Evolutionary conservation across 2,113 vertebrate genomes (phyloP).

Genomic region (Suricata suricatta): DNA sequence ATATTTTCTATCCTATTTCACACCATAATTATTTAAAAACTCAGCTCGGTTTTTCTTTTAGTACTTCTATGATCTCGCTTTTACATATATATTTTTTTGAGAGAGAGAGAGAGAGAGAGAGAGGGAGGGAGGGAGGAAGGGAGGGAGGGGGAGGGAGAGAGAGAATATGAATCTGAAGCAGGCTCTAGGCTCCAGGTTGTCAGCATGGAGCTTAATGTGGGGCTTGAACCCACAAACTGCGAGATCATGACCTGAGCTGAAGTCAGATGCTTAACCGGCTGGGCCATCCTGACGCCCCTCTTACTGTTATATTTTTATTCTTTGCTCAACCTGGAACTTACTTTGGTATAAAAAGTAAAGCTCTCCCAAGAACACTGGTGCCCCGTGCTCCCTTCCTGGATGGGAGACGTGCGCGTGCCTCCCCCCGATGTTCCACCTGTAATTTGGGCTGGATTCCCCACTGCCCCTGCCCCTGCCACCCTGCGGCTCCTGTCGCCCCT

Average conservation of each 20-base stretch:
- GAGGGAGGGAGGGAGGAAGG: no score
- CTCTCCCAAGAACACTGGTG: neutral
- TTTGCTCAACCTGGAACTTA: neutral
- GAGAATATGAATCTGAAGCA: no score
- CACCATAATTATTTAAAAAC: neutral
- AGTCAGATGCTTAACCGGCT: no score
- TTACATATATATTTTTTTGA: no score
- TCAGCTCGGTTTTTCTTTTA: neutral
- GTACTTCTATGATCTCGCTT: neutral
- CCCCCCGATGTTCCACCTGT: rapidly evolving
- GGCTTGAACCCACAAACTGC: no score
- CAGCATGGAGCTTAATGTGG: no score
- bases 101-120: no score
- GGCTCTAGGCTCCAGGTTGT: no score
- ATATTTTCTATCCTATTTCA: neutral
- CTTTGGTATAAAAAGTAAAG: neutral
- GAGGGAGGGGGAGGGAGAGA: no score
- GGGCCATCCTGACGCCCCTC: neutral
- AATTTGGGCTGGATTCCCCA: neutral
- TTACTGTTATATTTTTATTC: neutral
- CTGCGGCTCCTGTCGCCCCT: neutral
- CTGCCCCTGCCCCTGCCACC: neutral
- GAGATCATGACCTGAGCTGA: no score
- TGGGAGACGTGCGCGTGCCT: neutral
- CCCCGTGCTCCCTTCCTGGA: rapidly evolving